A percentile compares a stretch with the other conserved stretches of the same genome.
Conservation (phyloP, 2,113 vertebrate species). For the Kobus ellipsiprymnus region DNA sequence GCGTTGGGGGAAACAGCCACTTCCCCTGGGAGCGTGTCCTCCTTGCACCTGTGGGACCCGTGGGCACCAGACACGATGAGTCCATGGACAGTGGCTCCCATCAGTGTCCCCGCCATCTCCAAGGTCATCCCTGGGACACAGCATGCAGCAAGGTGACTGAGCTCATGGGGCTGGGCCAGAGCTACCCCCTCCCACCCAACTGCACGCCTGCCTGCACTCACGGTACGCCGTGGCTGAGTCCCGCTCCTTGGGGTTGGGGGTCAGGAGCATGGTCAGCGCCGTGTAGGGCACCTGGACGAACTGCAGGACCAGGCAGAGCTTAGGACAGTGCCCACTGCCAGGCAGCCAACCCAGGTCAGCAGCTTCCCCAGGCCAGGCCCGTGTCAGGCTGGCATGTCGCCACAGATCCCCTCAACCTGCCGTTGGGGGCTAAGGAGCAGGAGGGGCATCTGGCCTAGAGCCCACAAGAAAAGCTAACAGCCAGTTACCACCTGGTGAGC, state of each 20-base stretch:
- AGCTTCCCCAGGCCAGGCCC: not conserved
- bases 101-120: slow-evolving; percentile 92
- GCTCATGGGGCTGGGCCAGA: fast-evolving
- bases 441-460: not conserved
- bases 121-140: slow-evolving; percentile 90
- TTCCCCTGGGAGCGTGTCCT: fast-evolving
- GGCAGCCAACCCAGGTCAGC: fast-evolving
- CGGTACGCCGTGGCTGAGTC: slow-evolving; percentile 96
- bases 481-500: not conserved
- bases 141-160: not conserved
- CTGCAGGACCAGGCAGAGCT: slow-evolving; percentile 73
- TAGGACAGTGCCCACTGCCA: not conserved
- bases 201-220: slow-evolving; percentile 69
- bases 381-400: not conserved
- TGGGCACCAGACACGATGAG: slow-evolving; percentile 94
- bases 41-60: slow-evolving; percentile 72
- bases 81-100: slow-evolving; percentile 93
- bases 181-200: fast-evolving
- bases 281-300: slow-evolving; percentile 96
- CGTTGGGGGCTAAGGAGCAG: not conserved
- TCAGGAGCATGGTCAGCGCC: slow-evolving; percentile 97
- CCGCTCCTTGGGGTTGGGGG: slow-evolving; percentile 89
- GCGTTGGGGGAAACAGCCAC: not conserved
- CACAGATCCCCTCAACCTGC: not conserved
- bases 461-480: not conserved